These are phyloP conservation scores for Philopedon plagiatum DNA, from an alignment of 2,888 invertebrate genomes.

Conservation along the genomic window DNA sequence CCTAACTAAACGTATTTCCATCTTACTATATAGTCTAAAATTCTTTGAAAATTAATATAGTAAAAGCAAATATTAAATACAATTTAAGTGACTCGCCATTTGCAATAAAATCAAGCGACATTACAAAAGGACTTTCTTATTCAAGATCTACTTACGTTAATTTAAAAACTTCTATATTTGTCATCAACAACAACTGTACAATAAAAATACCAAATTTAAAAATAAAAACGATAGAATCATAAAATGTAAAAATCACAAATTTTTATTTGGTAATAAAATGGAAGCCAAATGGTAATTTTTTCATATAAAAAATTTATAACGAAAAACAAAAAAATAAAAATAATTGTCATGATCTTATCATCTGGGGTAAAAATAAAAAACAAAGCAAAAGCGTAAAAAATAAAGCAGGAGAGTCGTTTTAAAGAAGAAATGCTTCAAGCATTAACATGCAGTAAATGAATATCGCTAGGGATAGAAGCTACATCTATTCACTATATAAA, in stretches of 20 bases:
- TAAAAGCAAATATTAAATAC: constrained; percentile 11
- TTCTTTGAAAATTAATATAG: no score
- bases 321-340: constrained; percentile 52
- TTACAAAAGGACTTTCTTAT: constrained; percentile 55
- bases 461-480: constrained; percentile 61
- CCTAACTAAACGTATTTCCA: no score
- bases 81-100: not conserved
- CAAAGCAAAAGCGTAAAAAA: constrained; percentile 54
- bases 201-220: constrained; percentile 49
- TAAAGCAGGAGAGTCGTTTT: constrained; percentile 48
- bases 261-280: constrained; percentile 58
- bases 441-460: constrained; percentile 50
- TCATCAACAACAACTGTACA: constrained; percentile 63
- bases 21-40: no score
- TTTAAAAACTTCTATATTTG: constrained; percentile 52
- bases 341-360: constrained; percentile 59
- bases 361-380: constrained; percentile 21
- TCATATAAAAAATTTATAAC: constrained; percentile 48
- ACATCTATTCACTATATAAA: constrained; percentile 66
- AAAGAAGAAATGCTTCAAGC: constrained; percentile 40
- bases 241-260: constrained; percentile 54
- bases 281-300: constrained; percentile 63
- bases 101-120: constrained; percentile 50
- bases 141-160: constrained; percentile 55
- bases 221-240: constrained; percentile 35